Evolutionary conservation across 1,140 invertebrate species (phyloP), one percentile per base, ranked within the genome.

Genomic region (Drosophila athabasca): DNA sequence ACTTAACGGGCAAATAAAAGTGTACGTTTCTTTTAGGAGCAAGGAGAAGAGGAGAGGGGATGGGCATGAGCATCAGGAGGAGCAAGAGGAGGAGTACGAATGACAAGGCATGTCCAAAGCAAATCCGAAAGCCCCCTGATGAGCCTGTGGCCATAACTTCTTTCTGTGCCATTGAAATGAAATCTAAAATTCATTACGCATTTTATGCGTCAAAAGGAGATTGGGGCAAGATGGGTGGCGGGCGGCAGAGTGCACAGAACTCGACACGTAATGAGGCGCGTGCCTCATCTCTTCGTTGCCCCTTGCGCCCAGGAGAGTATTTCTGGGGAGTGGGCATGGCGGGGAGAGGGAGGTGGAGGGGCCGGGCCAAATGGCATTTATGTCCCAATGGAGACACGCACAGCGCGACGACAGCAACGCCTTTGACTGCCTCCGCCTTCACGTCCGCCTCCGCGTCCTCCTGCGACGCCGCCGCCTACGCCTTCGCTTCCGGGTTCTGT

Each of bases 151-250:
- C 53, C 60, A 79, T 79, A 83, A 83, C 69, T 78, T 74, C 59
- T 66, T 52, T 71, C 53, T 43, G 54, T 59, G 75, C 69, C 79
- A 83, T 76, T 79, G 76, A 72, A 76, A 80, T 67, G 61, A 81
- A 81, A 85, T 85, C 81, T 85, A 77, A 85, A 85, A 85, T 85
- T 85, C 81, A 85, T 85, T 85, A 85, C 81, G 73, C 62, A 79
- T 84, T 76, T 84, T 84, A 83, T 84, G 76, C 62, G 71, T 60
- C 43, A 48, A 41, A 74, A 55, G 22, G 58, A 59, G 48, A 69
- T 69, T 69, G 64, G 26, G 49, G 11, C 17, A 24, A 15, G n/a
- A 19, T 24, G 15, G 15, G 39, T 7, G 26, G n/a, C 0, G 9
- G 7, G 13, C 11, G 48, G 15, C 31, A 13, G 17, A 39, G 41